Base-by-base conservation (phyloP, 2,113 vertebrate genomes). In the Chloroceryle aenea region DNA sequence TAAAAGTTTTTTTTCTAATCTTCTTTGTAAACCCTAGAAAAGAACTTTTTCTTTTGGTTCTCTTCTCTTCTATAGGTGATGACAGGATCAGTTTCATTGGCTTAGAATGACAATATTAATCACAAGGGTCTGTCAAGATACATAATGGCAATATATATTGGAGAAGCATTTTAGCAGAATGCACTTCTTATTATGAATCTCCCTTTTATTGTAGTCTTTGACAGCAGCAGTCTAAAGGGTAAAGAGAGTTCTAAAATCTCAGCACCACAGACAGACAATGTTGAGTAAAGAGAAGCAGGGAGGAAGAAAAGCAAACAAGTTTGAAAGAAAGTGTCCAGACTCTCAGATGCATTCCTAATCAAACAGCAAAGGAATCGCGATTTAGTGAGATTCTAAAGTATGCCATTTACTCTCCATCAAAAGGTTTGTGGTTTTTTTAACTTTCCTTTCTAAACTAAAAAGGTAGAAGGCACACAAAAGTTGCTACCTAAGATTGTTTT, bases 11-110 rank as follows among this genome's bases (percentile, higher is more conserved):
- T 43, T 42, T 93, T 86, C 69, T 83, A 4, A 71, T 90, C 78
- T 85, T n/a, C 93, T 92, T 21, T 47, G 45, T 82, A 97, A 95
- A 95, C 55, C 14, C 25, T 63, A 94, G 90, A 92, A 96, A 83
- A 69, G 9, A 96, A 90, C 83, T 79, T 85, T 90, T 88, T 75
- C 59, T 83, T 86, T 61, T 73, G 32, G 69, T 79, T 95, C 73
- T 52, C 79, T 91, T 95, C 69, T 88, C 83, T 68, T 95, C 85
- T 81, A 89, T 91, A 97, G 72, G 77, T 91, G 83, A 90, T 77
- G 89, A 97, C 89, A 96, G 63, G 94, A 96, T 94, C 32, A 21
- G 96, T 96, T 98, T 97, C 63, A 88, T 88, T 97, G 92, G 85
- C 72, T 95, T 85, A 78, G 89, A 92, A 97, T 80, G 87, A 85